Conservation (phyloP, 2,888 invertebrate species). For the Andrena trimmerana region DNA sequence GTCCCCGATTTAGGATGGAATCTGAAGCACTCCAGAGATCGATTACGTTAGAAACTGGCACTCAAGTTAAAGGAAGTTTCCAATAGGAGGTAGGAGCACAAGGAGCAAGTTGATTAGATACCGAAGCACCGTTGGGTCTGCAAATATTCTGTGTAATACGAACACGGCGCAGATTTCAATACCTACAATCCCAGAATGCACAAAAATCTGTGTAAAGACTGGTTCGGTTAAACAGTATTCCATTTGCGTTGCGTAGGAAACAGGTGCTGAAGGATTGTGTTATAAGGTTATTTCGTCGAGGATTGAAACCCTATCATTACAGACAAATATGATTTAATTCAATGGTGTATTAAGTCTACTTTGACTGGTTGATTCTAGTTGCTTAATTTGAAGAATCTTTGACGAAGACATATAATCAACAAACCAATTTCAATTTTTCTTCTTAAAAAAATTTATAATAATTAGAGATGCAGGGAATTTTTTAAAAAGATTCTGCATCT, state of each 20-base stretch:
- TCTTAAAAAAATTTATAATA: too few relatives aligned
- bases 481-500: too few relatives aligned
- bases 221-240: neutral
- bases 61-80: conserved; percentile 31
- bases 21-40: conserved; percentile 33
- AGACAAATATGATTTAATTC: too few relatives aligned
- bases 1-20: conserved; percentile 32
- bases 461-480: too few relatives aligned
- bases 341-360: too few relatives aligned
- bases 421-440: too few relatives aligned
- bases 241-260: neutral
- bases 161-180: conserved; percentile 2
- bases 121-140: neutral
- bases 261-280: neutral
- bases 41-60: conserved; percentile 37
- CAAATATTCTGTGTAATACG: conserved; percentile 28
- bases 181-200: neutral
- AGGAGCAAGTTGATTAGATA: neutral
- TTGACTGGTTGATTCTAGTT: too few relatives aligned
- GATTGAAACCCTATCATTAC: too few relatives aligned
- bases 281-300: too few relatives aligned
- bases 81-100: neutral
- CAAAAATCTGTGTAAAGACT: conserved; percentile 2
- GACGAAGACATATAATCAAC: too few relatives aligned
- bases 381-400: too few relatives aligned